phyloP scores from a whole-genome alignment of 2,888 invertebrate species.

The Antheraea assamensis region DNA sequence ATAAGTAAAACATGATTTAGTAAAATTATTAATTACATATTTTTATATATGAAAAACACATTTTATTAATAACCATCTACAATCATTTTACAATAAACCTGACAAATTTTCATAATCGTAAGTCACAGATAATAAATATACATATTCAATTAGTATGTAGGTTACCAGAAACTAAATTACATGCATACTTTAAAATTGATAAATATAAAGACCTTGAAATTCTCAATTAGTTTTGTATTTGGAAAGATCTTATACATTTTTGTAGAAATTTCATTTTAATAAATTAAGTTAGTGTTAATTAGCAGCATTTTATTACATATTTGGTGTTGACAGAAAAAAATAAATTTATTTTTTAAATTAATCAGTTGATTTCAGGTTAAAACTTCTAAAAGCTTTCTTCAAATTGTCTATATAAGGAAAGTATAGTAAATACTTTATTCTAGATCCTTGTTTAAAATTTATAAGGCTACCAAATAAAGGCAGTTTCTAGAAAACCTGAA shows the following conservation, averaged over 20 bases:
- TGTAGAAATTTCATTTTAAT: background rate
- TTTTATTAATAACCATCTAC: background rate
- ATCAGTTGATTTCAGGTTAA: background rate
- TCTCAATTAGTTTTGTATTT: background rate
- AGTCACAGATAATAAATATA: conserved; percentile 2
- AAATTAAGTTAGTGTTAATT: background rate
- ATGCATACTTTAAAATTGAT: background rate
- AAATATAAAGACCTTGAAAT: background rate
- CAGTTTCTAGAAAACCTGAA: too few species aligned
- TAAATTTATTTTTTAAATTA: background rate
- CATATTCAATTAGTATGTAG: background rate
- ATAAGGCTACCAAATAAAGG: too few species aligned
- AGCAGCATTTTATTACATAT: background rate
- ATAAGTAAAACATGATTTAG: conserved; percentile 56
- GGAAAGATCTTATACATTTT: background rate
- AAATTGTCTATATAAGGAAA: background rate
- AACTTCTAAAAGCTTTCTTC: background rate
- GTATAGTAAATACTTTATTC: background rate
- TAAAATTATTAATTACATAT: conserved; percentile 12
- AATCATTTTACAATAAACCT: background rate
- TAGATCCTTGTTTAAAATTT: too few species aligned
- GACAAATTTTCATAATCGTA: background rate
- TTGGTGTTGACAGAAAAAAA: background rate
- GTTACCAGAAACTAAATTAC: background rate
- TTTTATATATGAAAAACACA: conserved; percentile 11